Conservation (phyloP, 1,140 invertebrate species). For the Dysdera silvatica region DNA sequence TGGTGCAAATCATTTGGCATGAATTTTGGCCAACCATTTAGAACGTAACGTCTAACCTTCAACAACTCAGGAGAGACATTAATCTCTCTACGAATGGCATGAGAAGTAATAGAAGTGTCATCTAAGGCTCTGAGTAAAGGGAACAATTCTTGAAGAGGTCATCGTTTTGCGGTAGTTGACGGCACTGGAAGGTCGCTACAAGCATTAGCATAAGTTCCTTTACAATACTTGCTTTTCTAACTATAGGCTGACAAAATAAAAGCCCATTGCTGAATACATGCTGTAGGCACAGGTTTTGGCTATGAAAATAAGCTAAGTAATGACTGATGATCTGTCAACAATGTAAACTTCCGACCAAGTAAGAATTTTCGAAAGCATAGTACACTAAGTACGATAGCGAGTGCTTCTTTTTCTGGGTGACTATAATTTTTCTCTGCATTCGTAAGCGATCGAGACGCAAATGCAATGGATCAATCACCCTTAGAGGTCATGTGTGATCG, state of each 20-base stretch:
- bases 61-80: constrained; percentile 8
- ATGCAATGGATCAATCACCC: constrained; percentile 45
- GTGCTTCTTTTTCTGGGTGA: constrained; percentile 49
- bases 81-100: constrained; percentile 8
- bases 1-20: not conserved
- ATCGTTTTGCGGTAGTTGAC: not conserved
- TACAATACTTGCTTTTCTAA: constrained; percentile 39
- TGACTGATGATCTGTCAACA: constrained; percentile 48
- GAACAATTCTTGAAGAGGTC: no score
- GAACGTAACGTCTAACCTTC: constrained; percentile 22
- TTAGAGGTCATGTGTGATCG: constrained; percentile 44
- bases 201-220: constrained; percentile 32
- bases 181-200: constrained; percentile 34
- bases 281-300: constrained; percentile 38
- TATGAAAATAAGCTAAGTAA: constrained; percentile 41
- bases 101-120: constrained; percentile 5
- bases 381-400: constrained; percentile 46
- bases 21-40: constrained; percentile 29
- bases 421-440: constrained; percentile 46
- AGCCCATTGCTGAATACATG: constrained; percentile 42
- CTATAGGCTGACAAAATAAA: constrained; percentile 38
- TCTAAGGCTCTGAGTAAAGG: constrained; percentile 1
- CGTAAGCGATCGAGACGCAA: constrained; percentile 43
- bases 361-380: constrained; percentile 44
- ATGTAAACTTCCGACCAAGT: constrained; percentile 44